Conservation (phyloP, 2,888 invertebrate species). For the Lasioglossum figueresi region DNA sequence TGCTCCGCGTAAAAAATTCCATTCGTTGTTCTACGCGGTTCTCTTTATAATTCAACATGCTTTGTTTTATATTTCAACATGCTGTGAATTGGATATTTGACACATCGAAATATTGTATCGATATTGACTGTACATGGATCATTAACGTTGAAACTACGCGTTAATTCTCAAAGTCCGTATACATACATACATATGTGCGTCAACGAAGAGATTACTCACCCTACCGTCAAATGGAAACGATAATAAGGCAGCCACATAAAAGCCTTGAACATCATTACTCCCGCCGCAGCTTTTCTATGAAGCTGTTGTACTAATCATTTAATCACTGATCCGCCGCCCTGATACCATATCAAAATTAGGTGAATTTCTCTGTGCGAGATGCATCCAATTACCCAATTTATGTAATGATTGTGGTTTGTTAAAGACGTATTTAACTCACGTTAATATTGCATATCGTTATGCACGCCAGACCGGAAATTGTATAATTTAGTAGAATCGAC, state of each 20-base stretch:
- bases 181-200: neutral
- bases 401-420: neutral
- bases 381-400: neutral
- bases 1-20: neutral
- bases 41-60: too few relatives aligned
- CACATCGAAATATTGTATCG: neutral
- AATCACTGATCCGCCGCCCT: neutral
- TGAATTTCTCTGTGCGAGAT: neutral
- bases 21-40: too few relatives aligned
- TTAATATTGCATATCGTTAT: too few relatives aligned
- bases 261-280: neutral
- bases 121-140: neutral
- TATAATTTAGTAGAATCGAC: neutral
- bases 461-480: neutral
- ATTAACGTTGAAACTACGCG: neutral
- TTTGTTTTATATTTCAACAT: neutral
- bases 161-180: neutral
- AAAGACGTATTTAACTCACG: too few relatives aligned
- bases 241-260: neutral
- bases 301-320: neutral
- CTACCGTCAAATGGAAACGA: neutral
- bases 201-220: neutral
- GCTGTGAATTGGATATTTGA: neutral
- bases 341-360: neutral
- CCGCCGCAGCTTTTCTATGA: neutral